phyloP scores from a whole-genome alignment of 2,797 vertebrate genomes.

The Arnoldichthys spilopterus region DNA sequence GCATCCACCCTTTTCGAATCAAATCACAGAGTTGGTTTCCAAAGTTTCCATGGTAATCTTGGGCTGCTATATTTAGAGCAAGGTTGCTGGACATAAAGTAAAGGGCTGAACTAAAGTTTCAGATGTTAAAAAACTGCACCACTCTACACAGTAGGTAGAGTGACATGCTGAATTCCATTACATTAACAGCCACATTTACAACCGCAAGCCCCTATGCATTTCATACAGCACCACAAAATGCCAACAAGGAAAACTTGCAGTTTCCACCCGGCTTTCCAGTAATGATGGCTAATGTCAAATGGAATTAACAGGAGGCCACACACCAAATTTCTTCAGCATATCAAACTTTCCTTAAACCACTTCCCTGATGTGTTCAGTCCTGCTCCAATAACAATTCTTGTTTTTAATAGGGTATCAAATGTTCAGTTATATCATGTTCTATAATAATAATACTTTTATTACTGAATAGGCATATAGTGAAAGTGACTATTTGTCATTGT shows the following conservation, averaged over 20 bases:
- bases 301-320: constrained; percentile 1
- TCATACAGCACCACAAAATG: constrained; percentile 17
- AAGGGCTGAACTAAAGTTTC: neutral
- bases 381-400: neutral
- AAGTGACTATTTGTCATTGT: too few relatives aligned
- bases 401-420: too few relatives aligned
- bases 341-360: constrained; percentile 20
- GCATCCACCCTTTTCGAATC: neutral
- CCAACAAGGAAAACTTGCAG: constrained; percentile 33
- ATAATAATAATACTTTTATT: too few relatives aligned
- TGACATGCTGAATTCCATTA: neutral
- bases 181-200: neutral
- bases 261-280: constrained; percentile 7
- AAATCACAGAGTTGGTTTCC: constrained; percentile 5
- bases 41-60: constrained; percentile 30
- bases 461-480: too few relatives aligned
- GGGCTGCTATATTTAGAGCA: constrained; percentile 11
- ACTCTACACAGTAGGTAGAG: neutral
- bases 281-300: constrained; percentile 20
- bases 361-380: constrained; percentile 2
- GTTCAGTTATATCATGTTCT: too few relatives aligned
- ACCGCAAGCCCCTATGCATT: neutral
- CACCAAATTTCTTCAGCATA: neutral
- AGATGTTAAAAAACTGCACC: neutral
- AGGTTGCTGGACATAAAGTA: neutral